Evolutionary conservation across 2,888 invertebrate genomes (phyloP), one percentile per base, ranked within the genome.

Genomic region (Blomia tropicalis): DNA sequence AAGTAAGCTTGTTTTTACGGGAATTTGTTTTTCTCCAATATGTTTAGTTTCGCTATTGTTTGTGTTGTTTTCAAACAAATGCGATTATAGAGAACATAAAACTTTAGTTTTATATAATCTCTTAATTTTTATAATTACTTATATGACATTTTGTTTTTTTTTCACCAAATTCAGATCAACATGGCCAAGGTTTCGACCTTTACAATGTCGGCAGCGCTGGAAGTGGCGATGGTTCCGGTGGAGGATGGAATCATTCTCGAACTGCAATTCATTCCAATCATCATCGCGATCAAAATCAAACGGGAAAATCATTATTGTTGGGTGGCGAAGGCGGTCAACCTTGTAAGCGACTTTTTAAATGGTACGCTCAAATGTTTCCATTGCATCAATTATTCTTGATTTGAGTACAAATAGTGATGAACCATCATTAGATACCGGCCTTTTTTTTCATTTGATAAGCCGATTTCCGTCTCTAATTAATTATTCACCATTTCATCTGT

Each of bases 241-340:
- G 72, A 2, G 71, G 71, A 4, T 62, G 62, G 62, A 58, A 19
- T 43, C n/a, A 22, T n/a, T 41, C 41, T 11, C 43, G 54, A n/a
- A 14, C 27, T 2, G 41, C 41, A 14, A n/a, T n/a, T n/a, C 7
- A 11, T 36, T 11, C 7, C 36, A 36, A 36, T 36, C 7, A 36
- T 11, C 36, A 36, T 36, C 25, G 27, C 4, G 2, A 29, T 4
- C 43, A 43, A n/a, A 27, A n/a, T 22, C 58, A 43, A 23, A 53
- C 60, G 11, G 53, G 62, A 23, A 19, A 47, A 67, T 72, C 72
- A 63, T 70, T 73, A 69, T 63, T 70, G 80, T 87, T 89, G 53
- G 85, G 85, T 0, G 90, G 90, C 0, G 87, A 88, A 0, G 90
- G 90, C 0, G 90, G 87, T 87, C 71, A 77, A 23, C 75, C 71